These are phyloP conservation scores for Aurelia coerulea DNA, from an alignment of 30 jellyfish, hydroid and myxozoan species.

Conservation along the genomic window DNA sequence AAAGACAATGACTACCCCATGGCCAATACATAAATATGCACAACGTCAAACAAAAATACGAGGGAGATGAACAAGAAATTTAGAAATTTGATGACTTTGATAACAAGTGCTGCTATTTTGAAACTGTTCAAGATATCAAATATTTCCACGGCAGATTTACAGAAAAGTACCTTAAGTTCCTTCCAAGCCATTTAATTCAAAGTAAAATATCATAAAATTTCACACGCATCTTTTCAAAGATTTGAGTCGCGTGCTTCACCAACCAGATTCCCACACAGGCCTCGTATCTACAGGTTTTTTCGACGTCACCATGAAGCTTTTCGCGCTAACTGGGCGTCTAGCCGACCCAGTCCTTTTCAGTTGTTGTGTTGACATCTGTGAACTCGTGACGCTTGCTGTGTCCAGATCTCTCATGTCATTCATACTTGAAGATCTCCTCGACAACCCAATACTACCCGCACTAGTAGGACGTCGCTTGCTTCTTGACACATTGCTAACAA, in stretches of 20 bases:
- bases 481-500: slow-evolving; percentile 60
- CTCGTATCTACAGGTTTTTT: slow-evolving; percentile 10
- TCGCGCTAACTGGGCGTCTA: slow-evolving; percentile 27
- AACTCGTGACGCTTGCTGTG: slow-evolving; percentile 53
- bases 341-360: slow-evolving; percentile 32
- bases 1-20: too few relatives aligned
- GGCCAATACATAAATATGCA: too few relatives aligned
- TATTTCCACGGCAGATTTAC: too few relatives aligned
- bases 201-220: too few relatives aligned
- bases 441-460: slow-evolving; percentile 1
- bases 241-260: slow-evolving; percentile 5
- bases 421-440: slow-evolving; percentile 47
- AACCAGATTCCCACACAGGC: slow-evolving; percentile 84
- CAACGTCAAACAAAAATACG: too few relatives aligned
- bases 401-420: slow-evolving; percentile 52
- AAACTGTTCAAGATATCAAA: too few relatives aligned
- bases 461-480: slow-evolving; percentile 76
- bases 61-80: too few relatives aligned
- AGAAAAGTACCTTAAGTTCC: too few relatives aligned
- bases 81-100: too few relatives aligned
- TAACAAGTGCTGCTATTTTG: too few relatives aligned
- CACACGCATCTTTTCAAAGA: too few relatives aligned
- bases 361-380: slow-evolving; percentile 30
- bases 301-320: not conserved
- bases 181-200: too few relatives aligned